Percentiles rank a stretch among this genome's conserved stretches.
Evolutionary conservation across 1,140 invertebrate genomes (phyloP).

Genomic region (Phocides pigmalion): DNA sequence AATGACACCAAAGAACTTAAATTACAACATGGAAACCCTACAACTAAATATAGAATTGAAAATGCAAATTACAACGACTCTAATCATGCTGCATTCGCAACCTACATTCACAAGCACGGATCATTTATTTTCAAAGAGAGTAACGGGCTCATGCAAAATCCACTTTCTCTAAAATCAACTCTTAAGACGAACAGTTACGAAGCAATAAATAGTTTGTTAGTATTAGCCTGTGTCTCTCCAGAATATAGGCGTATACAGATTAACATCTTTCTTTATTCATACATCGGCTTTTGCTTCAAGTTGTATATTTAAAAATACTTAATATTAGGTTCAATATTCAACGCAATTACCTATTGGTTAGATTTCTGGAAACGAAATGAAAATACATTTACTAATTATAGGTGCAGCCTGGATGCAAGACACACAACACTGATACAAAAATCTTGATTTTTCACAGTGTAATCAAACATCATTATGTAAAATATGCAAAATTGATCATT

Average conservation of each 20-base stretch:
- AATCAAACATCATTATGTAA: too few species aligned
- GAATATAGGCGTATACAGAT: slow-evolving; percentile 8
- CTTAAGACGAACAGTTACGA: slow-evolving; percentile 14
- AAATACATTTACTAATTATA: too few species aligned
- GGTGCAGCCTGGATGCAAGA: too few species aligned
- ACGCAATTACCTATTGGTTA: slow-evolving; percentile 15
- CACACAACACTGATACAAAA: too few species aligned
- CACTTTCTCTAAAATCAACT: slow-evolving; percentile 32
- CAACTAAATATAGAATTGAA: too few species aligned
- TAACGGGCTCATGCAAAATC: slow-evolving; percentile 26
- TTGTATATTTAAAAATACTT: slow-evolving; percentile 7
- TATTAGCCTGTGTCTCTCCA: slow-evolving; percentile 8
- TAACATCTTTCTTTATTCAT: slow-evolving; percentile 12
- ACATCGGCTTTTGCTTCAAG: slow-evolving; percentile 1
- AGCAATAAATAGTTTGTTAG: slow-evolving; percentile 32
- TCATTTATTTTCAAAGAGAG: slow-evolving; percentile 32
- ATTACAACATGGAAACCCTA: too few species aligned
- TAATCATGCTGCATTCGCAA: slow-evolving; percentile 19
- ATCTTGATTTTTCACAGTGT: too few species aligned
- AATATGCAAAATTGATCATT: too few species aligned
- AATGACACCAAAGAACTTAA: too few species aligned
- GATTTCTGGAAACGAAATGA: too few species aligned
- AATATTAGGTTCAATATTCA: slow-evolving; percentile 2
- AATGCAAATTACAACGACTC: slow-evolving; percentile 5
- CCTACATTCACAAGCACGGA: slow-evolving; percentile 21